Base-by-base conservation (phyloP, 2,113 vertebrate genomes). In the Atrichornis clamosus region DNA sequence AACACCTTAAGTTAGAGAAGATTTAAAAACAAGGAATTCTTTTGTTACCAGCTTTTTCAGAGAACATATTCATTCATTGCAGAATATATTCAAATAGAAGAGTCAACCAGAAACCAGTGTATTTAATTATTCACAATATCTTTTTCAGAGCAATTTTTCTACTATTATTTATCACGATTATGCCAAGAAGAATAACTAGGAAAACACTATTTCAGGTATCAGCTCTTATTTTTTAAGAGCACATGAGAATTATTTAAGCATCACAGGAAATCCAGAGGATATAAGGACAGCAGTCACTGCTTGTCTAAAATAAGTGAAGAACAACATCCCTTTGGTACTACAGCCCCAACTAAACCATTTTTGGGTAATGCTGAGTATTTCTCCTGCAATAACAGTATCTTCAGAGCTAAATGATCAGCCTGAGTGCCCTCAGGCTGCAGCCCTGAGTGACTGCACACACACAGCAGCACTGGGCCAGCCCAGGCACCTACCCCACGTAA, bases 401-500 rank as follows among this genome's bases (percentile, higher is more conserved):
- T 39, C 62, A 60, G 62, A 68, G 49, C 24, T 13, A 73, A 56
- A 17, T 10, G 6, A 65, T 6, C 10, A 41, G 27, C 58, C 53
- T 7, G 35, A 82, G 39, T 2, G 75, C 1, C 4, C 64, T 35
- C 62, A 13, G 44, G 3, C 11, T 35, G 59, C 15, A 2, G 12
- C 32, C 12, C 39, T 15, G 26, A 47, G 52, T 5, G 41, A 12
- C 50, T 35, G 19, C 2, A 21, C 11, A 1, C 5, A 28, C 11
- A 55, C 46, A 15, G 55, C 39, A 32, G 58, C 20, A 8, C 59
- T 18, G 27, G 5, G 26, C 10, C 0, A 4, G 3, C 32, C 62
- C 4, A 6, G 32, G 58, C 15, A 87, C 98, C 93, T 97, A 98
- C 98, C 98, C 98, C 98, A 99, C 0, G 92, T 75, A 20, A 98